phyloP scores from a whole-genome alignment of 1,140 invertebrate species.

The Lamellibrachia luymesi region DNA sequence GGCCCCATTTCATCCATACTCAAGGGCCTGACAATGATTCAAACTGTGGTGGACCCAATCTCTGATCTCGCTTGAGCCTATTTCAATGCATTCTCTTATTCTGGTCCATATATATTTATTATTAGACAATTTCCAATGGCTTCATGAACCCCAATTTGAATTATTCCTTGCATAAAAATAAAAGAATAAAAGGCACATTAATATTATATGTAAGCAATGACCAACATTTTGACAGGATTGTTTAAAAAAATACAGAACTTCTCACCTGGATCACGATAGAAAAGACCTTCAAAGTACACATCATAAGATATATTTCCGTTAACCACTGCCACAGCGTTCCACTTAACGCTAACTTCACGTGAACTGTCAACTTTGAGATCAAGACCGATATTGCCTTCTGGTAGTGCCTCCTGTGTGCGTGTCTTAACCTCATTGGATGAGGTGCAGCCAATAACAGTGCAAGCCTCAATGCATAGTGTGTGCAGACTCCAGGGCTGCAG shows the following conservation, averaged over 20 bases:
- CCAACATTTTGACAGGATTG: neutral
- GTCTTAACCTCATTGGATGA: constrained; percentile 36
- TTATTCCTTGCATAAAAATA: neutral
- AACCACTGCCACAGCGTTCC: constrained; percentile 38
- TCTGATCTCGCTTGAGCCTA: neutral
- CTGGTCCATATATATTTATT: neutral
- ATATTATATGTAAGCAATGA: neutral
- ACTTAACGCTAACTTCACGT: constrained; percentile 43
- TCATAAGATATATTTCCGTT: constrained; percentile 49
- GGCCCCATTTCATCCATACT: no score
- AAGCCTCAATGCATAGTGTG: constrained; percentile 42
- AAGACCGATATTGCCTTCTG: constrained; percentile 45
- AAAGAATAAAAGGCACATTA: neutral
- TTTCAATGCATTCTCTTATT: neutral
- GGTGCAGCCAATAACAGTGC: constrained; percentile 48
- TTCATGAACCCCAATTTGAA: neutral
- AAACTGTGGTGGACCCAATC: no score
- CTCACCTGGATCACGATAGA: constrained; percentile 46
- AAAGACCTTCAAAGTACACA: constrained; percentile 44
- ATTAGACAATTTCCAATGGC: neutral
- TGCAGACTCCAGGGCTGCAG: constrained; percentile 49
- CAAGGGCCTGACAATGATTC: no score
- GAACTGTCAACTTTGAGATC: constrained; percentile 38
- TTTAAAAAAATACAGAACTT: neutral
- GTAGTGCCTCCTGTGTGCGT: constrained; percentile 45